Conservation (phyloP, 2,888 invertebrate genomes). For the Mellilla xanthometata region DNA sequence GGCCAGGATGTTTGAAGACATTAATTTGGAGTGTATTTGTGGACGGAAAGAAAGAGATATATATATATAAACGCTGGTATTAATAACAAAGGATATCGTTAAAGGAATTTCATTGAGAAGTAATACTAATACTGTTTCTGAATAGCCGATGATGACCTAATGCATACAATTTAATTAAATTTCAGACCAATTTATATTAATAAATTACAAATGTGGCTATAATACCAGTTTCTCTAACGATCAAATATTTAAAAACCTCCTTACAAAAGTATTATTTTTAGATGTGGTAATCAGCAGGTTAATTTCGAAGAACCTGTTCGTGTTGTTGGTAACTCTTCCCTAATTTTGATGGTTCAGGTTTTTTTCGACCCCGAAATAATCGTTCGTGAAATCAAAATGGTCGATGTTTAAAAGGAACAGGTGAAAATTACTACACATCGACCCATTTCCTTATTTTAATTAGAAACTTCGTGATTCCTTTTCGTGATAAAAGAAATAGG, state of each 20-base stretch:
- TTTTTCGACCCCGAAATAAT: conserved; percentile 46
- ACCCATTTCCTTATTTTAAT: conserved; percentile 55
- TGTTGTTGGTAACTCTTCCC: background rate
- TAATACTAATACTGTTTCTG: background rate
- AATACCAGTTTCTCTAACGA: conserved; percentile 5
- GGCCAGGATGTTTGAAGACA: conserved; percentile 30
- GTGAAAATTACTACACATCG: conserved; percentile 53
- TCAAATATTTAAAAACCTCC: conserved; percentile 1
- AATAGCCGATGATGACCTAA: background rate
- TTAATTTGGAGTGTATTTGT: conserved; percentile 4
- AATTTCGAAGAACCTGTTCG: background rate
- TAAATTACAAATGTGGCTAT: background rate
- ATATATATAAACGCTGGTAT: too few species aligned
- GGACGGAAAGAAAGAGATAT: too few species aligned
- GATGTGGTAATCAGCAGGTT: background rate
- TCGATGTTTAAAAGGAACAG: conserved; percentile 39
- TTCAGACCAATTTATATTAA: conserved; percentile 5
- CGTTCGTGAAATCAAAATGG: conserved; percentile 54
- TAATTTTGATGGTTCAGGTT: conserved; percentile 3
- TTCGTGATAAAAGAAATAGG: conserved; percentile 28
- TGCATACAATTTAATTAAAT: conserved; percentile 4
- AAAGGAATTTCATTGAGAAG: background rate
- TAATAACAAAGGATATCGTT: too few species aligned
- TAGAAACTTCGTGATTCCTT: conserved; percentile 36
- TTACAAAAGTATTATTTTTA: background rate